Evolutionary conservation across 92 coral and sea anemone species (phyloP).

Genomic region (Galaxea fascicularis): DNA sequence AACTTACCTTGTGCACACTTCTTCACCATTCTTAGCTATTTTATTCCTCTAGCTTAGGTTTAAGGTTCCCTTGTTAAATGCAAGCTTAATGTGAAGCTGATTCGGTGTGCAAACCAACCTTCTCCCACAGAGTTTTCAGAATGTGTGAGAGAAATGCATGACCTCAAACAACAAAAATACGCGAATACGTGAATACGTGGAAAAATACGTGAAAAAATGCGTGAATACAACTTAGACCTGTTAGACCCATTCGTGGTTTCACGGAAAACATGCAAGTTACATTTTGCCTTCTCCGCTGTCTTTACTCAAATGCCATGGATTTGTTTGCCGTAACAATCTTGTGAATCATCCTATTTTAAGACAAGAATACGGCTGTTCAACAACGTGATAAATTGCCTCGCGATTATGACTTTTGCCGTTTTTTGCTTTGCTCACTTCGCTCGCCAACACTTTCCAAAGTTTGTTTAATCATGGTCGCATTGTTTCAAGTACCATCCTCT

Average conservation of each 20-base stretch:
- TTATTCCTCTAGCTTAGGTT: neutral
- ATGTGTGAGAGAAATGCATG: neutral
- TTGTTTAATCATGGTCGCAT: neutral
- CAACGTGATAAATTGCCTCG: neutral
- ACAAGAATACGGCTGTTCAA: neutral
- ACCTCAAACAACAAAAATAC: neutral
- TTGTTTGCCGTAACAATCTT: no score
- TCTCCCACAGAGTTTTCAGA: neutral
- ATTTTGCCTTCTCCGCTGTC: neutral
- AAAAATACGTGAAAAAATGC: no score
- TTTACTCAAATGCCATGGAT: neutral
- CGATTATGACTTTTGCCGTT: neutral
- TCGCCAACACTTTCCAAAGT: neutral
- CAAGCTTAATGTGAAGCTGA: neutral
- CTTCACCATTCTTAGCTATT: neutral
- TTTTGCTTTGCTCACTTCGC: neutral
- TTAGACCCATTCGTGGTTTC: neutral
- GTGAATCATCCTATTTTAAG: neutral
- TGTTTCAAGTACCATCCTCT: neutral
- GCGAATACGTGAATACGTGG: neutral
- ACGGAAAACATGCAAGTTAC: neutral
- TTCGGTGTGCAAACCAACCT: neutral
- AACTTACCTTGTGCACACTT: neutral
- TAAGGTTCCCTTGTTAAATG: neutral
- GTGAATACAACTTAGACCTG: neutral